Percentiles rank a stretch among this genome's conserved stretches.
Conservation (phyloP, 2,888 invertebrate species). For the Melikaiella ostensackeni region DNA sequence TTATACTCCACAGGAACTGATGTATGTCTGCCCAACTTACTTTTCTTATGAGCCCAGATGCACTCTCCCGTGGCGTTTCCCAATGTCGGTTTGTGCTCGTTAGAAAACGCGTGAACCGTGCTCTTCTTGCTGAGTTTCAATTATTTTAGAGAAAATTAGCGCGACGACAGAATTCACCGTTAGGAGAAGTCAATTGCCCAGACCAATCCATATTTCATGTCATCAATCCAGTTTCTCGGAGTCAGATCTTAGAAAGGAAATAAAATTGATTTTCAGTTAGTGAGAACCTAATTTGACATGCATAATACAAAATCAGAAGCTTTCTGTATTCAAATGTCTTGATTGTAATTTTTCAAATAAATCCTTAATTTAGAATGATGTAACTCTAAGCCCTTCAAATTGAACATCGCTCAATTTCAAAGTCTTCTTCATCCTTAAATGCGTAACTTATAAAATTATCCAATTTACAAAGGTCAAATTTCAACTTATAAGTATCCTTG, state of each 20-base stretch:
- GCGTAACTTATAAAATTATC: too few relatives aligned
- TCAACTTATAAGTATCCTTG: too few relatives aligned
- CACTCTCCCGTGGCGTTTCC: slow-evolving; percentile 57
- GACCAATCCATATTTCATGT: neutral
- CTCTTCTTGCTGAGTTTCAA: slow-evolving; percentile 60
- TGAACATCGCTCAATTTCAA: too few relatives aligned
- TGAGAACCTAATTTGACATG: too few relatives aligned
- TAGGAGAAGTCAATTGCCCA: slow-evolving; percentile 1
- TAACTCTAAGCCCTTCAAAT: too few relatives aligned
- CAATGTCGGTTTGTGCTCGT: slow-evolving; percentile 56
- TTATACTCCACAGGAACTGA: neutral
- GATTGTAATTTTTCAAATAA: too few relatives aligned
- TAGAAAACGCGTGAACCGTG: slow-evolving; percentile 59
- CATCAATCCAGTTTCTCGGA: neutral
- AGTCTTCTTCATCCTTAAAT: too few relatives aligned
- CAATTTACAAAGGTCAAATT: too few relatives aligned
- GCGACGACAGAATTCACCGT: slow-evolving; percentile 23
- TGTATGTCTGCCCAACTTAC: slow-evolving; percentile 43
- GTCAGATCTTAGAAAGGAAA: neutral
- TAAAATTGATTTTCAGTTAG: neutral
- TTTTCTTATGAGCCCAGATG: slow-evolving; percentile 48
- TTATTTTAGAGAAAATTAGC: slow-evolving; percentile 62
- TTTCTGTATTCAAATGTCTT: too few relatives aligned
- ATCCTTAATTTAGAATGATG: too few relatives aligned
- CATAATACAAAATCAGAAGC: too few relatives aligned